Conservation (phyloP, 1,140 invertebrate species). For the Sarcophaga peregrina region DNA sequence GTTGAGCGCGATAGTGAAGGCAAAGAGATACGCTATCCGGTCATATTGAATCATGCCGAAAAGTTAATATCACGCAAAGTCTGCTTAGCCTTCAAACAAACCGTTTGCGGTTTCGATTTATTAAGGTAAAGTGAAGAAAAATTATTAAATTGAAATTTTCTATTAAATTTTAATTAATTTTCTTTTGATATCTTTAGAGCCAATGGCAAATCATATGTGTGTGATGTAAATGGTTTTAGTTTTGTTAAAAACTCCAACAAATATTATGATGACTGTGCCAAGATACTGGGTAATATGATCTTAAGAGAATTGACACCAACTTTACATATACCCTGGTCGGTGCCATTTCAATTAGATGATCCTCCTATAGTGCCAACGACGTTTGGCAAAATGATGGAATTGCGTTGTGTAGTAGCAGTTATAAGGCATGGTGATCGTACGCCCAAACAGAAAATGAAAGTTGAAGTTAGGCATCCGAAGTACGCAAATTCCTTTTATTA, state of each 20-base stretch:
- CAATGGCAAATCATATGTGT: constrained; percentile 98
- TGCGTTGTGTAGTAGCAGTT: constrained; percentile 97
- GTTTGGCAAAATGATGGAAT: constrained; percentile 99
- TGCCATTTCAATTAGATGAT: constrained; percentile 97
- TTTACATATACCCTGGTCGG: constrained; percentile 95
- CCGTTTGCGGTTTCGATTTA: constrained; percentile 99
- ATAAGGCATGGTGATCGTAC: constrained; percentile 98
- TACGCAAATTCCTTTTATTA: constrained; percentile 69
- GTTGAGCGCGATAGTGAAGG: constrained; percentile 98
- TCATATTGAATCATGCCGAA: constrained; percentile 96
- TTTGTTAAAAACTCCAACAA: constrained; percentile 99
- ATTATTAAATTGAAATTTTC: background rate
- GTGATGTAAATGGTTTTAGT: constrained; percentile 99
- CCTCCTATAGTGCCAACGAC: constrained; percentile 99
- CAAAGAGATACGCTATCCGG: constrained; percentile 98
- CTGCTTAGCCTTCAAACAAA: constrained; percentile 98
- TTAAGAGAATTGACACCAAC: constrained; percentile 92
- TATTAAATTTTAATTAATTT: background rate
- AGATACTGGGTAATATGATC: constrained; percentile 94
- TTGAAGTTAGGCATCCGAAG: constrained; percentile 98
- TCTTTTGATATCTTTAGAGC: constrained; percentile 74
- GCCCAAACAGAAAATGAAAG: constrained; percentile 99
- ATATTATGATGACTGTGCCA: constrained; percentile 99
- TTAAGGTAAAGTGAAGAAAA: constrained; percentile 74
- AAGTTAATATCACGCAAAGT: constrained; percentile 99